Conservation (phyloP, 2,888 invertebrate genomes). For the Dusona sp. region DNA sequence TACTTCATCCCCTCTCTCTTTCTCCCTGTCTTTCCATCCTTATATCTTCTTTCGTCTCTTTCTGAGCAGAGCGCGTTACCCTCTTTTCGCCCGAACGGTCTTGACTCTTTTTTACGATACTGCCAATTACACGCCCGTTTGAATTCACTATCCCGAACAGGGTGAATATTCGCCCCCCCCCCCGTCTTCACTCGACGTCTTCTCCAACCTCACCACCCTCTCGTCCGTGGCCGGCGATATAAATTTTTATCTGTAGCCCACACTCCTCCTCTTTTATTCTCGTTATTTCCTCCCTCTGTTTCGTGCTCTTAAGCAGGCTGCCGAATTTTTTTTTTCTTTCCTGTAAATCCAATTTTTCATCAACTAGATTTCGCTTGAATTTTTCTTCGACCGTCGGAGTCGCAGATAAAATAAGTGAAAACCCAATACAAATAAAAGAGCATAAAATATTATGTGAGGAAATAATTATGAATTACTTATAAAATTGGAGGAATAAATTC, state of each 20-base stretch:
- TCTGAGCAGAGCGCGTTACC: constrained; percentile 58
- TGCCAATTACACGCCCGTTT: constrained; percentile 85
- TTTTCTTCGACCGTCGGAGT: not conserved
- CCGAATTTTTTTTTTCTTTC: constrained; percentile 12
- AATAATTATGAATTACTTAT: not conserved
- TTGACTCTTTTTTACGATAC: constrained; percentile 84
- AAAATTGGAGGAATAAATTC: not conserved
- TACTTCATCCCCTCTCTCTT: constrained; percentile 71
- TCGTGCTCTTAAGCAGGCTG: constrained; percentile 26
- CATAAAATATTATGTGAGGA: not conserved
- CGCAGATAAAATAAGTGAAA: not conserved
- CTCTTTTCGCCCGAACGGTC: constrained; percentile 72
- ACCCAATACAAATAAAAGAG: not conserved
- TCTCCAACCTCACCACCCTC: constrained; percentile 28
- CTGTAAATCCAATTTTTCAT: constrained; percentile 33
- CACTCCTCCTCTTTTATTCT: constrained; percentile 48
- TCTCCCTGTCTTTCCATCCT: constrained; percentile 43
- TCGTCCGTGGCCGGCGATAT: constrained; percentile 72
- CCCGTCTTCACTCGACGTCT: constrained; percentile 10
- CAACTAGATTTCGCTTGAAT: constrained; percentile 23
- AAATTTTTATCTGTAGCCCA: constrained; percentile 80
- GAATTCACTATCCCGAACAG: constrained; percentile 83
- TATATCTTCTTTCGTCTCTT: constrained; percentile 48
- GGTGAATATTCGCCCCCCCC: constrained; percentile 73
- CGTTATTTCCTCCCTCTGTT: constrained; percentile 70